Evolutionary conservation across 2,113 vertebrate genomes (phyloP).

Genomic region (Mesocricetus auratus): DNA sequence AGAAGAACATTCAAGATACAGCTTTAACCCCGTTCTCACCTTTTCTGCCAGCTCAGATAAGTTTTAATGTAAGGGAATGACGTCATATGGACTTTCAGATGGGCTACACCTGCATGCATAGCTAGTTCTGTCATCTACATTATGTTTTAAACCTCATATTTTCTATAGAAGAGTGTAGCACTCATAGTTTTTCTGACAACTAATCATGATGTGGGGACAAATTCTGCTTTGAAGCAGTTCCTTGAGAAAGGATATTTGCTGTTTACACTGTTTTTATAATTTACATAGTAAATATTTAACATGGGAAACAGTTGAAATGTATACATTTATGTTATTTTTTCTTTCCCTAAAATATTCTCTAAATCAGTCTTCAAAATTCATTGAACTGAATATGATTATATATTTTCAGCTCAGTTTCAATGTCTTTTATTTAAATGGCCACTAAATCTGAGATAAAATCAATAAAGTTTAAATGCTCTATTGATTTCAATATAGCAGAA

Average conservation of each 20-base stretch:
- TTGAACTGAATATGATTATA: constrained; percentile 22
- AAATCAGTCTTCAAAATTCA: constrained; percentile 23
- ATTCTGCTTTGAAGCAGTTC: not conserved
- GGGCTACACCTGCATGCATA: not conserved
- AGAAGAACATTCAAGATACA: not conserved
- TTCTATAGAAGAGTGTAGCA: not conserved
- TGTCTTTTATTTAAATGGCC: constrained; percentile 51
- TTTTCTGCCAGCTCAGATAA: not conserved
- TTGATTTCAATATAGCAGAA: constrained; percentile 75
- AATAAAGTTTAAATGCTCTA: constrained; percentile 71
- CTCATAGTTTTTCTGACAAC: not conserved
- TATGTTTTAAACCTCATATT: not conserved
- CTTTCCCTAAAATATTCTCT: not conserved
- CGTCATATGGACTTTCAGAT: not conserved
- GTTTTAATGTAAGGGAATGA: not conserved
- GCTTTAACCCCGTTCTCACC: not conserved
- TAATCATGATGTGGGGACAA: not conserved
- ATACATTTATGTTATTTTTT: not conserved
- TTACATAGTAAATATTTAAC: constrained; percentile 41
- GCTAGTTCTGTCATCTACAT: not conserved
- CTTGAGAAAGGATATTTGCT: not conserved
- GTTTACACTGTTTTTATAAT: constrained; percentile 35
- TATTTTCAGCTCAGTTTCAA: constrained; percentile 65
- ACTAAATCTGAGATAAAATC: constrained; percentile 76
- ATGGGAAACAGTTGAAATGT: not conserved